Conservation (phyloP, 2,113 vertebrate genomes). For the Bufo bufo region DNA sequence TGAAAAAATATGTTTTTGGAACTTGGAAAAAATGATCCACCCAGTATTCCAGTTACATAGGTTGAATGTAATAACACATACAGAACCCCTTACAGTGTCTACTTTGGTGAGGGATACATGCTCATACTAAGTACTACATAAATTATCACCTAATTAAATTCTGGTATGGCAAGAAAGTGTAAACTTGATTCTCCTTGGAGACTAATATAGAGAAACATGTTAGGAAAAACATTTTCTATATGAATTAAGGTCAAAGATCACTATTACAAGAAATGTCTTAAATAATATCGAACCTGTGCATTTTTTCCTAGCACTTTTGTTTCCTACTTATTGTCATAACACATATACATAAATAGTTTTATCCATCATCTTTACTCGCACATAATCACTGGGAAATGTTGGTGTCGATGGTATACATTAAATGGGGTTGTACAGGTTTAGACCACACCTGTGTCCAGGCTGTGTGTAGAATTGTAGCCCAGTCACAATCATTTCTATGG, state of each 20-base stretch:
- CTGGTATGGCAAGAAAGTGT: conserved; percentile 75
- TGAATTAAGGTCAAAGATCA: conserved; percentile 71
- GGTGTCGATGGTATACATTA: too few relatives aligned
- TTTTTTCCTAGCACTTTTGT: conserved; percentile 59
- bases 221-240: conserved; percentile 76
- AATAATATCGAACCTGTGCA: conserved; percentile 60
- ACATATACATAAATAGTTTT: too few relatives aligned
- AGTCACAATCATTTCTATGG: too few relatives aligned
- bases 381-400: too few relatives aligned
- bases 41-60: conserved; percentile 59
- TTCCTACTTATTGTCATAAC: neutral
- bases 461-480: too few relatives aligned
- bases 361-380: too few relatives aligned
- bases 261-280: conserved; percentile 59
- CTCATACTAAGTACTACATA: conserved; percentile 81
- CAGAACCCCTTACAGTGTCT: conserved; percentile 67
- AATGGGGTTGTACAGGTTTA: too few relatives aligned
- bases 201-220: conserved; percentile 76
- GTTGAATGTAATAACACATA: conserved; percentile 76
- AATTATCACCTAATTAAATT: conserved; percentile 82
- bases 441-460: too few relatives aligned
- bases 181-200: conserved; percentile 80
- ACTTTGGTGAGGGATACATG: conserved; percentile 73
- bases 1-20: neutral
- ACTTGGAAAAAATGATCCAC: conserved; percentile 61